Percentiles rank a stretch among this genome's conserved stretches.
phyloP scores from a whole-genome alignment of 2,797 vertebrate species.

The Semaprochilodus insignis region DNA sequence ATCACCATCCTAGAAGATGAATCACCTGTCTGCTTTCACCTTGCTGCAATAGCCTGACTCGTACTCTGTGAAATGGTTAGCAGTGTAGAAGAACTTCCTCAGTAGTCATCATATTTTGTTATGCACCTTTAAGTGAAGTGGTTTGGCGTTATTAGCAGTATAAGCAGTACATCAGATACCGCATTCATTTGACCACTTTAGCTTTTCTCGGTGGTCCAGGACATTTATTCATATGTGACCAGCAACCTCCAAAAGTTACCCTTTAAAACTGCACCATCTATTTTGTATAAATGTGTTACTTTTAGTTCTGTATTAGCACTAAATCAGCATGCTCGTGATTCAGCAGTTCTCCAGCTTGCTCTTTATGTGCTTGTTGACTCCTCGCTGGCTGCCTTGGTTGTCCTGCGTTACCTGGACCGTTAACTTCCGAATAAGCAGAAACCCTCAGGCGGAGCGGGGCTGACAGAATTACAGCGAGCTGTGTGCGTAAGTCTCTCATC shows the following conservation, averaged over 20 bases:
- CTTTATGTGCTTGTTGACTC: conserved; percentile 22
- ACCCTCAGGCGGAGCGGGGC: not conserved
- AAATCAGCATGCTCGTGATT: conserved; percentile 27
- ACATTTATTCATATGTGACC: not conserved
- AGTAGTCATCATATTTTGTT: conserved; percentile 1
- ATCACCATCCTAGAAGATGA: too few relatives aligned
- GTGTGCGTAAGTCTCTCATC: not conserved
- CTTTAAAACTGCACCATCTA: too few relatives aligned
- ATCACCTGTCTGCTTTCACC: not conserved
- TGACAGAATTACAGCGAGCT: conserved; percentile 38
- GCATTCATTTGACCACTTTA: not conserved
- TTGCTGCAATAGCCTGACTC: not conserved
- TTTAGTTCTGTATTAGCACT: too few relatives aligned
- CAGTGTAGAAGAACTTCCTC: conserved; percentile 4
- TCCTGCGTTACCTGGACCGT: conserved; percentile 25
- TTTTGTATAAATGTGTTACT: too few relatives aligned
- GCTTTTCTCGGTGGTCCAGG: not conserved
- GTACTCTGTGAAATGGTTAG: not conserved
- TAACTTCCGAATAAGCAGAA: conserved; percentile 9
- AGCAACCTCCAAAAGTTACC: too few relatives aligned
- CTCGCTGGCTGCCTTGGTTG: conserved; percentile 24
- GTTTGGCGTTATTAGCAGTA: not conserved
- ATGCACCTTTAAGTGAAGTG: not conserved
- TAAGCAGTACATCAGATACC: conserved; percentile 23
- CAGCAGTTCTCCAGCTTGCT: conserved; percentile 14